These are phyloP conservation scores for Mycalesis mineus DNA, from an alignment of 2,888 invertebrate species.

Conservation along the genomic window DNA sequence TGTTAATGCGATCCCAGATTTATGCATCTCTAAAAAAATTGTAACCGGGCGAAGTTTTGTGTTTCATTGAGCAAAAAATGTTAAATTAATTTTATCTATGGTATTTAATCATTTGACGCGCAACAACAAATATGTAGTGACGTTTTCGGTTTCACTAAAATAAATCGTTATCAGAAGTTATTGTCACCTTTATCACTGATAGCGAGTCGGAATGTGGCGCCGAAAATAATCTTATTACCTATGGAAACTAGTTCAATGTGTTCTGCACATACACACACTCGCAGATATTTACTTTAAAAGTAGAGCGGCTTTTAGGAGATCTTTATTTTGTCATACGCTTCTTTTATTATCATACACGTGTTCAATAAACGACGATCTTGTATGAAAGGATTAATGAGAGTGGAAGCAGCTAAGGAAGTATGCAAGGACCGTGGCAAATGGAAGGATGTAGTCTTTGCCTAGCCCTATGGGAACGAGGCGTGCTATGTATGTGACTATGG, in stretches of 20 bases:
- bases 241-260: slow-evolving; percentile 57
- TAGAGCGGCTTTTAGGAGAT: background rate
- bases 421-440: no score
- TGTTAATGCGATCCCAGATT: no score
- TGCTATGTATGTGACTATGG: no score
- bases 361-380: no score
- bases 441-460: no score
- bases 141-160: background rate
- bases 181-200: slow-evolving; percentile 10
- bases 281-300: background rate
- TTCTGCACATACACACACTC: slow-evolving; percentile 28
- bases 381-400: no score
- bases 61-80: background rate
- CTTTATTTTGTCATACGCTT: background rate
- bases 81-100: background rate
- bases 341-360: no score
- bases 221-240: slow-evolving; percentile 56
- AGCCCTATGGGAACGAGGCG: no score
- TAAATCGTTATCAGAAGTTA: slow-evolving; percentile 8
- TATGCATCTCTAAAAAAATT: no score
- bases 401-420: no score
- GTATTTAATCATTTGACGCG: background rate
- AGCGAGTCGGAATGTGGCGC: slow-evolving; percentile 39
- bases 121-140: background rate
- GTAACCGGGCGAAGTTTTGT: background rate